Base-by-base conservation (phyloP, 2,888 invertebrate species). In the Pherbina coryleti region DNA sequence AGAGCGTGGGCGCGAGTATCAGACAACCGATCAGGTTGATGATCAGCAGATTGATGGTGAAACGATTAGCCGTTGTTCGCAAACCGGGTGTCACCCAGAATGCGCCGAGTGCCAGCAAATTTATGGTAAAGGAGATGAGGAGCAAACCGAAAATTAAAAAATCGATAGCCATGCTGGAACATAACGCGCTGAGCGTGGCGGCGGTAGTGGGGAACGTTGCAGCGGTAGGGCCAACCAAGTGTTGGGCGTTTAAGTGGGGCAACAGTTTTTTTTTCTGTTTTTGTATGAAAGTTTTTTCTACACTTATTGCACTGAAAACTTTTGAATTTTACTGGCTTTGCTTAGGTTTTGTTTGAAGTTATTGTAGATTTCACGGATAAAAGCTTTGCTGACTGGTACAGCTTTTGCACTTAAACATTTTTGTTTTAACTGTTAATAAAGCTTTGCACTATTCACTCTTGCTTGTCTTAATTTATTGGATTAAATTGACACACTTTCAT, bases 71-170 rank as follows among this genome's bases (percentile, higher is more conserved):
- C 78, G 89, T 90, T 80, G 90, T 90, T 82, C 90, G 89, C 80
- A 90, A 83, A 79, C 88, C 88, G 74, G 90, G 90, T 80, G 90
- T 90, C 83, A 89, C 88, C 90, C 90, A 90, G 81, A 90, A 90
- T 78, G 90, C 90, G 82, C 89, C 88, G 83, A 90, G 84, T 79
- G 90, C 90, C 84, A 90, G 83, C 79, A 90, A 82, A 84, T 90
- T 90, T 79, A 89, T 88, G 82, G 86, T 83, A 81, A 89, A 89
- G 82, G 90, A 90, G 84, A 89, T 84, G 82, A 90, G 84, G 83
- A 90, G 86, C 86, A 90, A 85, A 83, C 85, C 87, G 84, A 89
- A 86, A 85, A 90, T 90, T 79, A 90, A 85, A 81, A 89, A 89
- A 85, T 90, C 90, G 86, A 89, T 89, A 84, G 90, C 89, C 90